A percentile compares a stretch with the other conserved stretches of the same genome.
Evolutionary conservation across 2,113 vertebrate species (phyloP).

Genomic region (Conger conger): DNA sequence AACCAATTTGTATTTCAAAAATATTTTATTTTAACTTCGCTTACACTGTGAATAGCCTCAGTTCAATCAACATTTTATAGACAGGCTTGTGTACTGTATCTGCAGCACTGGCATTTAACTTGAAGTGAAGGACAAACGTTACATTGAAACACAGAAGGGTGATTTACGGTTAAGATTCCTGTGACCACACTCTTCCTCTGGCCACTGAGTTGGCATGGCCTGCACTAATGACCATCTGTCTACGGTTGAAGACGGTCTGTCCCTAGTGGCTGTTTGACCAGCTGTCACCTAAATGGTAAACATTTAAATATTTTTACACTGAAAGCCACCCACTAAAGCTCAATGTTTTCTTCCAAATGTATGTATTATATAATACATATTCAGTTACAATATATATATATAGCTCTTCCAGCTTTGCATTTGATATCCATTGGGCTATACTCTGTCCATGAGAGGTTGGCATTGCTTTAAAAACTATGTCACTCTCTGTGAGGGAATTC

Average conservation of each 20-base stretch:
- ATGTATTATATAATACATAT: not conserved
- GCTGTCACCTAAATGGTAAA: not conserved
- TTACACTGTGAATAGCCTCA: no score
- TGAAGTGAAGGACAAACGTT: no score
- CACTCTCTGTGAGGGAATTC: not conserved
- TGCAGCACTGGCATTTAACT: no score
- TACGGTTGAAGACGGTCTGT: not conserved
- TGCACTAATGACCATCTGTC: not conserved
- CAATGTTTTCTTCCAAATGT: not conserved
- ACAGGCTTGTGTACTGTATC: no score
- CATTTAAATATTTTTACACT: not conserved
- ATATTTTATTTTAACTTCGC: no score
- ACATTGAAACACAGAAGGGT: not conserved
- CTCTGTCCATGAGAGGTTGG: not conserved
- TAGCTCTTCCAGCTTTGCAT: not conserved
- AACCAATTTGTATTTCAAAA: no score
- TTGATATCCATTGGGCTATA: not conserved
- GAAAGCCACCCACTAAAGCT: not conserved
- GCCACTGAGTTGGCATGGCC: slow-evolving; percentile 1
- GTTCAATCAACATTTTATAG: no score
- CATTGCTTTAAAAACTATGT: not conserved
- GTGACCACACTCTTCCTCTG: not conserved
- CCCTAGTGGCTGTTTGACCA: not conserved
- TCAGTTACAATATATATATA: not conserved
- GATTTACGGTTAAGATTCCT: not conserved